Conservation (phyloP, 2,797 vertebrate species). For the Malacoraja senta region DNA sequence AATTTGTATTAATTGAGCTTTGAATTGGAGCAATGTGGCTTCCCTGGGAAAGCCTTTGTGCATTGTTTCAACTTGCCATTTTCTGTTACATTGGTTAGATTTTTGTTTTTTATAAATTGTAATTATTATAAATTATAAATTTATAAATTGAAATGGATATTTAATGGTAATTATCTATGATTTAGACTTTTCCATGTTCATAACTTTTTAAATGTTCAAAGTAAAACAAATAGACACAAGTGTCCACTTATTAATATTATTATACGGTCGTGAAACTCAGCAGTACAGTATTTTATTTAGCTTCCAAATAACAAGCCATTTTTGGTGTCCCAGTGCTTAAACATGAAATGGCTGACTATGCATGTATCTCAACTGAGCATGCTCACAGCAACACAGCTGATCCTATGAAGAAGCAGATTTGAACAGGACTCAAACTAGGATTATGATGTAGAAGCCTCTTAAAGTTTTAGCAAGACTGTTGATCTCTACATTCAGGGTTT, state of each 20-base stretch:
- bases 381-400: background rate
- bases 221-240: background rate
- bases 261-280: background rate
- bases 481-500: background rate
- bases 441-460: background rate
- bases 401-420: conserved; percentile 2
- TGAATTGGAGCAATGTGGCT: background rate
- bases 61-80: background rate
- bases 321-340: background rate
- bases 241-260: too few relatives aligned
- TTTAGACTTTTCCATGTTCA: background rate
- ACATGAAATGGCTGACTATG: conserved; percentile 20
- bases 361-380: conserved; percentile 23
- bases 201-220: background rate
- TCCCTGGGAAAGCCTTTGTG: background rate
- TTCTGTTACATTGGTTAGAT: too few relatives aligned
- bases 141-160: background rate
- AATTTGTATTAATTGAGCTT: background rate
- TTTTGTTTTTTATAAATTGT: too few relatives aligned
- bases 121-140: too few relatives aligned
- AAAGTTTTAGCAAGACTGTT: background rate
- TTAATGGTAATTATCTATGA: background rate
- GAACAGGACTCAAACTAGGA: background rate
- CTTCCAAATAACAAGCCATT: background rate
- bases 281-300: background rate